Evolutionary conservation across 2,113 vertebrate genomes (phyloP).

Genomic region (Fregata magnificens): DNA sequence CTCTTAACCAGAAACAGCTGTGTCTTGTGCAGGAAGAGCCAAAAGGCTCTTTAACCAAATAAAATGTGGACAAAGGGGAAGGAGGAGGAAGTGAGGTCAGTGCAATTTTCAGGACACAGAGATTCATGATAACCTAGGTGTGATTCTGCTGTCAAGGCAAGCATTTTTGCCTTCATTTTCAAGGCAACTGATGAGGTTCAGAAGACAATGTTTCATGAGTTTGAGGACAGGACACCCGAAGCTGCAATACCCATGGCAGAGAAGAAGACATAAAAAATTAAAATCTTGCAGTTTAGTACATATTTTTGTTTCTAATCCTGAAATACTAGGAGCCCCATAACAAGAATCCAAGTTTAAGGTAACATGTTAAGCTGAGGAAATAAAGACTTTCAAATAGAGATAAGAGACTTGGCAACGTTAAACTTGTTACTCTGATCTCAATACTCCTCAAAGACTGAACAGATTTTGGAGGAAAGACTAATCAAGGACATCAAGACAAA

Average conservation of each 20-base stretch:
- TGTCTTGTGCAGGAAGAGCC: not conserved
- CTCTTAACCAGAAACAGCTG: not conserved
- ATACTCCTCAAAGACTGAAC: not conserved
- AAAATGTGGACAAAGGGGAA: not conserved
- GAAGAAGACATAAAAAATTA: not conserved
- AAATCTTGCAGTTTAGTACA: not conserved
- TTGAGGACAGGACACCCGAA: not conserved
- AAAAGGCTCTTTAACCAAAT: not conserved
- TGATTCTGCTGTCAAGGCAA: not conserved
- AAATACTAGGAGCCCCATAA: not conserved
- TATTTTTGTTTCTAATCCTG: not conserved
- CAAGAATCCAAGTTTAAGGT: not conserved
- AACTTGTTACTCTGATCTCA: not conserved
- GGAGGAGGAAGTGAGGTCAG: not conserved
- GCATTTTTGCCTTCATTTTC: not conserved
- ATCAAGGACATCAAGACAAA: not conserved
- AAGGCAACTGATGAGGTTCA: not conserved
- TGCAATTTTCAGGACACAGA: not conserved
- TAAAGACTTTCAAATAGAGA: not conserved
- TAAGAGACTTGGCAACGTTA: not conserved
- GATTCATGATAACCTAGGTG: fast-evolving
- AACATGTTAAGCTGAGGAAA: not conserved
- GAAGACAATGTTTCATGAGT: not conserved
- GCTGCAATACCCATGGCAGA: not conserved
- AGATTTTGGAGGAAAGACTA: not conserved